Percentiles rank a stretch among this genome's conserved stretches.
Conservation (phyloP, 2,888 invertebrate genomes). For the Ceratothoa steindachneri region DNA sequence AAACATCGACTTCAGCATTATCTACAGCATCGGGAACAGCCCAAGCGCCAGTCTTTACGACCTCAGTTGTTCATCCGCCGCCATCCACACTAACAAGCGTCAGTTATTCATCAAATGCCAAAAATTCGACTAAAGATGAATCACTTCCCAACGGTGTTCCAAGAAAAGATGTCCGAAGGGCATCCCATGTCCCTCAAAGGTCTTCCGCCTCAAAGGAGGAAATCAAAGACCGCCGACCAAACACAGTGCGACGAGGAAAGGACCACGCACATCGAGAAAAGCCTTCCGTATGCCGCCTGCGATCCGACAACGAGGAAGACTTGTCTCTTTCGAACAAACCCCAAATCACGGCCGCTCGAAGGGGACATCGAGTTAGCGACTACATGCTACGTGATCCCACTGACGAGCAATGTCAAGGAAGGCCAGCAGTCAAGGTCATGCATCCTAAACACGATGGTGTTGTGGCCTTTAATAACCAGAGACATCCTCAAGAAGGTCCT, state of each 20-base stretch:
- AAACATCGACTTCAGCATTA: neutral
- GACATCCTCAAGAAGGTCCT: neutral
- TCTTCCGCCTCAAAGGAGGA: constrained; percentile 53
- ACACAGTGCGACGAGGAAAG: constrained; percentile 69
- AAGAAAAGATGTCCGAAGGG: constrained; percentile 51
- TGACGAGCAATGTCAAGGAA: constrained; percentile 10
- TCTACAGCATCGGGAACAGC: neutral
- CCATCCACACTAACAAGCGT: constrained; percentile 56
- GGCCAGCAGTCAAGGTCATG: neutral
- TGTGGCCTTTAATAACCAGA: neutral
- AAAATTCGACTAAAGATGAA: neutral
- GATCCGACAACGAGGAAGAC: constrained; percentile 50
- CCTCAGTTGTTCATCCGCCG: neutral
- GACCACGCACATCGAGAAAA: constrained; percentile 53
- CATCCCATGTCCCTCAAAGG: constrained; percentile 57
- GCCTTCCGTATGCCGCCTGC: constrained; percentile 17
- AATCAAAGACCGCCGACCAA: constrained; percentile 57
- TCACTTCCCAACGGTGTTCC: neutral
- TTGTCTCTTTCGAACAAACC: constrained; percentile 51
- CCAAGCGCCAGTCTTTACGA: neutral
- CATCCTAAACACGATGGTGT: constrained; percentile 1
- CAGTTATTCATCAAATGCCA: constrained; percentile 65
- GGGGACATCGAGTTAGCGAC: constrained; percentile 33
- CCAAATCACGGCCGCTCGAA: constrained; percentile 53
- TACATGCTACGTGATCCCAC: constrained; percentile 28